A percentile compares a stretch with the other conserved stretches of the same genome.
phyloP scores from a whole-genome alignment of 1,140 invertebrate genomes.

The Magallana ariakensis region DNA sequence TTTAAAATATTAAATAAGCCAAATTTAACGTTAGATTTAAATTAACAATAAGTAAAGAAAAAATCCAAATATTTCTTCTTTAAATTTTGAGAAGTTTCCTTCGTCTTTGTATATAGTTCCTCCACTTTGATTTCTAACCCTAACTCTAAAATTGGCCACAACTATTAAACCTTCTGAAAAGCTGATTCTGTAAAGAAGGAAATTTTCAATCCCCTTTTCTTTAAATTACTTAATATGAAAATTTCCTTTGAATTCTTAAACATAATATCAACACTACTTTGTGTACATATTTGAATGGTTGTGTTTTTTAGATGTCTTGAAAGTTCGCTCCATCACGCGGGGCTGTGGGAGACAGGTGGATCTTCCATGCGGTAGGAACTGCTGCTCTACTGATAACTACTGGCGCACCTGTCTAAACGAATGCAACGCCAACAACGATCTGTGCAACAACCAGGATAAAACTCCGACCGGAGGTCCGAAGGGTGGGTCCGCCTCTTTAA shows the following conservation, averaged over 20 bases:
- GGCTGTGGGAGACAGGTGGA: not conserved
- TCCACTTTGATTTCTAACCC: no score
- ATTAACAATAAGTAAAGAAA: no score
- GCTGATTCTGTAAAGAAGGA: not conserved
- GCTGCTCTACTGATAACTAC: not conserved
- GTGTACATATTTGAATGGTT: no score
- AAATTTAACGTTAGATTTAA: no score
- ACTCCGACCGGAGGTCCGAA: not conserved
- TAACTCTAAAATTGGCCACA: no score
- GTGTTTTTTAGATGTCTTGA: not conserved
- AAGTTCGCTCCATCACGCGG: not conserved
- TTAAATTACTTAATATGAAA: not conserved
- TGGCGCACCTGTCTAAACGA: constrained; percentile 3
- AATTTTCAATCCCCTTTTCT: not conserved
- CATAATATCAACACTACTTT: no score
- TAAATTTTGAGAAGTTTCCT: no score
- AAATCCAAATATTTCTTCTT: no score
- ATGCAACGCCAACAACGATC: not conserved
- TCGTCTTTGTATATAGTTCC: no score
- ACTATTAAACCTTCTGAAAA: not conserved
- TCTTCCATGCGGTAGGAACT: not conserved
- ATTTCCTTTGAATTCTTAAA: no score
- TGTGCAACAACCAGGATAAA: constrained; percentile 5
- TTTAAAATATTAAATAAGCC: no score
- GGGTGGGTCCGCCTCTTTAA: not conserved